These are phyloP conservation scores for Epizoanthus illoricatus DNA, from an alignment of 92 coral and sea anemone species.

Conservation along the genomic window DNA sequence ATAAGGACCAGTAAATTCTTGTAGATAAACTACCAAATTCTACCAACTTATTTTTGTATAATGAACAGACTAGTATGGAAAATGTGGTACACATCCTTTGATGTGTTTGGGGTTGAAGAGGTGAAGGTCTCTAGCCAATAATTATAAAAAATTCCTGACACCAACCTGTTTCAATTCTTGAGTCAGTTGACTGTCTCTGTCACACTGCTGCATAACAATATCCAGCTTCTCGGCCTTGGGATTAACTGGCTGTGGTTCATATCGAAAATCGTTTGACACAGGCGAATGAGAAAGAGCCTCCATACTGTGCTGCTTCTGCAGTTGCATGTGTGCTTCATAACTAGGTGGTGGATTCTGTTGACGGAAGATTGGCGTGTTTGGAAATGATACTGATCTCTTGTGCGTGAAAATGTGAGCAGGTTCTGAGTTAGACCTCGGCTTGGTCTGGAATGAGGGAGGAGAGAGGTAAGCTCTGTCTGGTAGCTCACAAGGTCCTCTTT, in stretches of 20 bases:
- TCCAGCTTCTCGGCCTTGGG: conserved; percentile 62
- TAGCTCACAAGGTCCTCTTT: conserved; percentile 55
- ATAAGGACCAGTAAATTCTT: too few species aligned
- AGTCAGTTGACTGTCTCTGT: conserved; percentile 75
- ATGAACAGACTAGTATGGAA: too few species aligned
- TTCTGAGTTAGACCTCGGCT: conserved; percentile 84
- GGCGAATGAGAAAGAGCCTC: conserved; percentile 39
- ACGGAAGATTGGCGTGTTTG: conserved; percentile 56
- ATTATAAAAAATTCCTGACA: background rate
- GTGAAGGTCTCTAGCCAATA: too few species aligned
- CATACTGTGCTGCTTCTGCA: conserved; percentile 64
- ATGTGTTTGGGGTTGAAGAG: too few species aligned
- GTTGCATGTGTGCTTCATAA: conserved; percentile 88
- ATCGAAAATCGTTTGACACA: conserved; percentile 44
- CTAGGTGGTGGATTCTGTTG: conserved; percentile 82
- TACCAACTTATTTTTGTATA: too few species aligned
- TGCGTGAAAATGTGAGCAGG: conserved; percentile 70
- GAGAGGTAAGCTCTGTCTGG: conserved; percentile 54
- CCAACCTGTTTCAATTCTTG: conserved; percentile 90
- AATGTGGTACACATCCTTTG: too few species aligned
- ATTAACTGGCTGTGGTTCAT: conserved; percentile 18
- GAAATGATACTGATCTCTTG: conserved; percentile 69
- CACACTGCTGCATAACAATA: conserved; percentile 59
- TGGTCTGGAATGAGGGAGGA: conserved; percentile 54
- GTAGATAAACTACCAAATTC: too few species aligned